Percentiles rank a stretch among this genome's conserved stretches.
Conservation (phyloP, 2,888 invertebrate species). For the Sesamia inferens region DNA sequence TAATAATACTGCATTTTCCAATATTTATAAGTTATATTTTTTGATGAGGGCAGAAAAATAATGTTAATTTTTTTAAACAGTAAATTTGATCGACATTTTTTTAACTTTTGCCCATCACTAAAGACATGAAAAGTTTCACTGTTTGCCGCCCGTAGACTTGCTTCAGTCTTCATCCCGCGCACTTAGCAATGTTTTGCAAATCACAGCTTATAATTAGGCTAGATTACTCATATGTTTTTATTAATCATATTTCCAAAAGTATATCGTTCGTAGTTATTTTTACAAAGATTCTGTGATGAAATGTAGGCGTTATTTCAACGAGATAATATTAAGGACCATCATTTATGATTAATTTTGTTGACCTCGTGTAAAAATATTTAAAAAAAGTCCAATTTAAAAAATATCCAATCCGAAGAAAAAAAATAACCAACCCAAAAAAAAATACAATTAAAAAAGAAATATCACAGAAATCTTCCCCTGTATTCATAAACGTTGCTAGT, state of each 20-base stretch:
- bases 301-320: constrained; percentile 2
- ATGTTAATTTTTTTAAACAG: too few relatives aligned
- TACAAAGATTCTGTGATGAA: constrained; percentile 12
- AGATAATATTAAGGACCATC: neutral
- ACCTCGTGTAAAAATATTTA: neutral
- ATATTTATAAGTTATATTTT: neutral
- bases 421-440: too few relatives aligned
- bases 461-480: too few relatives aligned
- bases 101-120: constrained; percentile 41
- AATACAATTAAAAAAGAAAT: too few relatives aligned
- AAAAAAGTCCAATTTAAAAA: too few relatives aligned
- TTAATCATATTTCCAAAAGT: constrained; percentile 39
- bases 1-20: neutral
- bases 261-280: constrained; percentile 14
- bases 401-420: too few relatives aligned
- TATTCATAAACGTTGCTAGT: too few relatives aligned
- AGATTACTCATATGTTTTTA: constrained; percentile 51
- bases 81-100: constrained; percentile 17
- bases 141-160: constrained; percentile 41
- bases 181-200: constrained; percentile 46
- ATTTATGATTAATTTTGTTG: neutral
- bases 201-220: constrained; percentile 55
- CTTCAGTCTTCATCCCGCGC: constrained; percentile 37
- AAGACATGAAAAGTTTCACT: constrained; percentile 58
- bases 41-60: too few relatives aligned